Percentiles rank a stretch among this genome's conserved stretches.
phyloP scores from a whole-genome alignment of 2,888 invertebrate genomes.

The Cosmorhoe ocellata region DNA sequence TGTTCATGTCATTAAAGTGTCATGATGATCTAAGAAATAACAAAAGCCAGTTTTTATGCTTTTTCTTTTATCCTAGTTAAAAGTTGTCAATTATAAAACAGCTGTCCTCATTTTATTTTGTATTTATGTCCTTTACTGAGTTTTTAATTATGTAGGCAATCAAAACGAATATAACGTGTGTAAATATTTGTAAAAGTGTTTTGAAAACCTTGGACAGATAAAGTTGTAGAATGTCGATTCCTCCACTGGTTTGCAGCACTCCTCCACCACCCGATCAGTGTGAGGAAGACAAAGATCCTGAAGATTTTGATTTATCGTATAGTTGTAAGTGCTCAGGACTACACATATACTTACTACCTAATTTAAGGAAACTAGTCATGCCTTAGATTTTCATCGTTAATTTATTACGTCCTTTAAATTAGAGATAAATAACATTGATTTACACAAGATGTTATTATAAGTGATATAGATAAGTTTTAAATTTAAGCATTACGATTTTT shows the following conservation, averaged over 20 bases:
- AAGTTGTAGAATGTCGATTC: constrained; percentile 81
- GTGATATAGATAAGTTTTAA: too few relatives aligned
- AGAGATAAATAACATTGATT: too few relatives aligned
- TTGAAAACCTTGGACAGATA: constrained; percentile 38
- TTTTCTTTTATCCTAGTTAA: constrained; percentile 39
- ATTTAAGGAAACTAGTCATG: too few relatives aligned
- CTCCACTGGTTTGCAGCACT: constrained; percentile 85
- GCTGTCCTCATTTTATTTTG: constrained; percentile 59
- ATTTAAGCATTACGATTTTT: too few relatives aligned
- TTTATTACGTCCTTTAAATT: too few relatives aligned
- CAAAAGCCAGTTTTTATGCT: constrained; percentile 14
- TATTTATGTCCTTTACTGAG: background rate
- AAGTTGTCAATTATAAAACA: constrained; percentile 72
- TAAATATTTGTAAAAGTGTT: constrained; percentile 34
- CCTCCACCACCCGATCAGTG: constrained; percentile 86
- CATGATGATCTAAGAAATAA: too few relatives aligned
- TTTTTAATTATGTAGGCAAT: constrained; percentile 28
- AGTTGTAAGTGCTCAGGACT: constrained; percentile 56
- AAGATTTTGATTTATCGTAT: constrained; percentile 73
- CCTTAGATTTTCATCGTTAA: too few relatives aligned
- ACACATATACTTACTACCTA: too few relatives aligned
- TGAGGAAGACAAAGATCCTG: constrained; percentile 83
- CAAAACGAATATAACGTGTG: constrained; percentile 14
- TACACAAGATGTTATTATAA: too few relatives aligned
- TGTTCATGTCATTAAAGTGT: too few relatives aligned